Evolutionary conservation across 2,797 vertebrate genomes (phyloP).

Genomic region (Halcyon badia): DNA sequence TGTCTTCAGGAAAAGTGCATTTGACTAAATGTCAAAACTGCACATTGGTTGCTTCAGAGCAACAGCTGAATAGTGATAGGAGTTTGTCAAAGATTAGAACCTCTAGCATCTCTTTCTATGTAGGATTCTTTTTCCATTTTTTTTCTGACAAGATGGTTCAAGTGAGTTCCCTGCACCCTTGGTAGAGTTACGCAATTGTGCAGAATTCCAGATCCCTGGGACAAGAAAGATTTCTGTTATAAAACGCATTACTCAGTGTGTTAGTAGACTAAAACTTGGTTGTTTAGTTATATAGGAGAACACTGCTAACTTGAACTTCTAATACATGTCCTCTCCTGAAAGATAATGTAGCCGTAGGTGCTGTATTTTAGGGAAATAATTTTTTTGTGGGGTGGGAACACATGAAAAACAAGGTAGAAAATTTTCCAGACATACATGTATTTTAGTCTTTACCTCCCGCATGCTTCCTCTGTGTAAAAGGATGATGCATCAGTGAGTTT

Average conservation of each 20-base stretch:
- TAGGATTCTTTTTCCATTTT: not conserved
- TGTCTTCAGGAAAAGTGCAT: not conserved
- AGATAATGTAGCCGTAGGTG: not conserved
- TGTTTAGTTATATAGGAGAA: not conserved
- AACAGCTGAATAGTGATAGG: not conserved
- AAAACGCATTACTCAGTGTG: not conserved
- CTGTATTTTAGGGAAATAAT: not conserved
- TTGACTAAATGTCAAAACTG: not conserved
- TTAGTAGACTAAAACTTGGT: not conserved
- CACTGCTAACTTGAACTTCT: not conserved
- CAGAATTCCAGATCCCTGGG: not conserved
- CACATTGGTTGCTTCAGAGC: not conserved
- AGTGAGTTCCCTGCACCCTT: not conserved
- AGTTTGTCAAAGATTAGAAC: not conserved
- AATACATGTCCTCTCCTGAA: not conserved
- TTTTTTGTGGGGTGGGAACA: not conserved
- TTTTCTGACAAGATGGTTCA: not conserved
- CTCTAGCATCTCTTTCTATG: fast-evolving
- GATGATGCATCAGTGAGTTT: not conserved
- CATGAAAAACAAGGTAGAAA: not conserved
- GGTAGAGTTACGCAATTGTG: not conserved
- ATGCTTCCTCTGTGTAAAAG: not conserved
- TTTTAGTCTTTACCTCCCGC: not conserved
- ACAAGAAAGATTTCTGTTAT: not conserved
- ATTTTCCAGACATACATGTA: not conserved